Conservation (phyloP, 2,113 vertebrate species). For the Chitala chitala region DNA sequence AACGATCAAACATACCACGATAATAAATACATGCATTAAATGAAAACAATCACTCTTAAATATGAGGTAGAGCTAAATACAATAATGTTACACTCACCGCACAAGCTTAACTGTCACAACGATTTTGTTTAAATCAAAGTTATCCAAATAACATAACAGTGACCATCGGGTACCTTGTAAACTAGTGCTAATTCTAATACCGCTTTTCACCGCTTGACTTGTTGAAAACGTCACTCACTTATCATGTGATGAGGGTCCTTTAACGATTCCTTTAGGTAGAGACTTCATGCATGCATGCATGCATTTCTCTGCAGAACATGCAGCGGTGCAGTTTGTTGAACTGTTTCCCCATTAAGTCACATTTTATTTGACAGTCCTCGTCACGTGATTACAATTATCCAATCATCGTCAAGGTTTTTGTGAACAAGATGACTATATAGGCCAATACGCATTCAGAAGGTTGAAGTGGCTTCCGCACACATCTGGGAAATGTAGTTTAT, state of each 20-base stretch:
- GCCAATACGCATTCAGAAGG: neutral
- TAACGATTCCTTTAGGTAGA: too few species aligned
- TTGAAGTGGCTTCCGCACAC: neutral
- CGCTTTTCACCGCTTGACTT: neutral
- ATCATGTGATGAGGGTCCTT: constrained; percentile 13
- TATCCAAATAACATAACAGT: neutral
- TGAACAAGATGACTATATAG: neutral
- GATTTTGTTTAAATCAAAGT: neutral
- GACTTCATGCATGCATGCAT: too few species aligned
- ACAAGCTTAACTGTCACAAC: neutral
- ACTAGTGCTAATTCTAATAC: neutral
- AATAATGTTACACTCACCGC: constrained; percentile 13
- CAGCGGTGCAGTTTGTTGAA: too few species aligned
- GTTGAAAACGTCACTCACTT: neutral
- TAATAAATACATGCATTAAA: neutral
- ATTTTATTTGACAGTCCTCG: neutral
- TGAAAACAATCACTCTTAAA: neutral
- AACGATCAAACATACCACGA: neutral
- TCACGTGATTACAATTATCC: neutral
- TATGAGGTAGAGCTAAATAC: neutral
- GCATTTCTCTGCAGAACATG: too few species aligned
- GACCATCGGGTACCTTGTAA: neutral
- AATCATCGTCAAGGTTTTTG: neutral
- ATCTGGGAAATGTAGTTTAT: constrained; percentile 44
- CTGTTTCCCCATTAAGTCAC: neutral